Conservation (phyloP, 2,797 vertebrate genomes). For the Clarias pachynema region DNA sequence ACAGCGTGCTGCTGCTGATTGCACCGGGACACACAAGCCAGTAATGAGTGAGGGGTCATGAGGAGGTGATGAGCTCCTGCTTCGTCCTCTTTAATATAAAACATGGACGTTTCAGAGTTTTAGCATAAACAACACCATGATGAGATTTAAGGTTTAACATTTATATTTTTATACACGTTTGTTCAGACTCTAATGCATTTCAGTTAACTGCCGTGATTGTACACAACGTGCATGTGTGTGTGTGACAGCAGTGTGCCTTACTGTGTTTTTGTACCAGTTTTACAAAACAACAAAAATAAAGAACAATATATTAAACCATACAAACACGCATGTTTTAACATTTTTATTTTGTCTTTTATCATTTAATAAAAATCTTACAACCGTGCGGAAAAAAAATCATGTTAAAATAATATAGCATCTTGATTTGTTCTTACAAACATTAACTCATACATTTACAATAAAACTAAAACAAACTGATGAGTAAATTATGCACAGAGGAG, state of each 20-base stretch:
- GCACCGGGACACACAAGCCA: neutral
- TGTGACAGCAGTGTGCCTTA: neutral
- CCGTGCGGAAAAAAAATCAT: neutral
- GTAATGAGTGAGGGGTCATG: neutral
- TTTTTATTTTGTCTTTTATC: neutral
- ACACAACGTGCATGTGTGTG: no score
- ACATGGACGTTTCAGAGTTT: no score
- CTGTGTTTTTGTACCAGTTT: constrained; percentile 12
- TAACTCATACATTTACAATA: neutral
- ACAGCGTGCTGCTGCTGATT: neutral
- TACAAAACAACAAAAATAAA: neutral
- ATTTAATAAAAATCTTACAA: neutral
- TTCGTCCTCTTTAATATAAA: neutral
- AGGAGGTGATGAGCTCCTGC: neutral
- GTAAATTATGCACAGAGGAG: neutral
- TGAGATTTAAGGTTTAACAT: neutral
- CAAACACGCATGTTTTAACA: neutral
- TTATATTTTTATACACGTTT: neutral
- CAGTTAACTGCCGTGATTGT: neutral
- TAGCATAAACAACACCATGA: no score
- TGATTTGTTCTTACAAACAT: neutral
- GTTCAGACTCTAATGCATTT: neutral
- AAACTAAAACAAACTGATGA: neutral
- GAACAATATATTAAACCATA: neutral
- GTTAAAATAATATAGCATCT: neutral